Evolutionary conservation across 1,140 invertebrate genomes (phyloP).

Genomic region (Choristoneura fumiferana): DNA sequence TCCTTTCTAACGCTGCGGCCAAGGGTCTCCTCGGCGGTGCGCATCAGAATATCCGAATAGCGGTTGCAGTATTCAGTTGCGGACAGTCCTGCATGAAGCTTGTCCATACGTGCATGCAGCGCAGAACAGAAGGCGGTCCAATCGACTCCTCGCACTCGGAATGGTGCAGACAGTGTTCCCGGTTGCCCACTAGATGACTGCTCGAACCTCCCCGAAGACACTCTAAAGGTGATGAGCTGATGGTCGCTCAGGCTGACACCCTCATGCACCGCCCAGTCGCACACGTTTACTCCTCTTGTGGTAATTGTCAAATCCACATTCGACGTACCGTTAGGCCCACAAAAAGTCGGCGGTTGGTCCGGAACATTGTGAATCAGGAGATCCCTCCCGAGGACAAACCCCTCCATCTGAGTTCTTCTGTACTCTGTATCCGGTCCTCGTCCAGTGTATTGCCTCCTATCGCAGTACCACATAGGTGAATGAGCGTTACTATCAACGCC

Average conservation of each 20-base stretch:
- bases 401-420: conserved; percentile 25
- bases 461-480: conserved; percentile 34
- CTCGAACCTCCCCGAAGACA: neutral
- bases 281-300: conserved; percentile 14
- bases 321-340: conserved; percentile 23
- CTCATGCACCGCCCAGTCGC: conserved; percentile 27
- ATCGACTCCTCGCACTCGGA: neutral
- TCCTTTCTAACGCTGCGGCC: neutral
- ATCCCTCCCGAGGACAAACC: conserved; percentile 8
- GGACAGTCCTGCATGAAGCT: neutral
- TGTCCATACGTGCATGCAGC: neutral
- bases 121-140: neutral
- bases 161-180: neutral
- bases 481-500: conserved; percentile 35
- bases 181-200: neutral
- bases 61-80: conserved; percentile 4
- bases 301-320: conserved; percentile 34
- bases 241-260: conserved; percentile 34
- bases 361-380: conserved; percentile 17
- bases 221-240: conserved; percentile 25
- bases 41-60: conserved; percentile 16
- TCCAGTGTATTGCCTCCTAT: conserved; percentile 16
- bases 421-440: neutral
- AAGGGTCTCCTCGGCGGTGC: conserved; percentile 20
- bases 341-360: conserved; percentile 31